A percentile compares a stretch with the other conserved stretches of the same genome.
Conservation (phyloP, 1,140 invertebrate genomes). For the Cecropterus lyciades region DNA sequence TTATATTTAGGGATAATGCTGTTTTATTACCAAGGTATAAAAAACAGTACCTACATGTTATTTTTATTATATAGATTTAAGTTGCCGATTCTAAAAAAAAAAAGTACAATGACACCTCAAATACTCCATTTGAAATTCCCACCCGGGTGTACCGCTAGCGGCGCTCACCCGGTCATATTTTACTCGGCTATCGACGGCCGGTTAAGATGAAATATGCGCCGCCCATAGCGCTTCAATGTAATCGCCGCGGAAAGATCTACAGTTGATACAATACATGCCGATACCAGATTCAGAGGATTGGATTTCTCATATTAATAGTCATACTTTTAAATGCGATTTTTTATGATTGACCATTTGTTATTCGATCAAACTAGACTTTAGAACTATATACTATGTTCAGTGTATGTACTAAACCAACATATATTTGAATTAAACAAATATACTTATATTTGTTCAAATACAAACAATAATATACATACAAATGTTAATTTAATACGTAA, state of each 20-base stretch:
- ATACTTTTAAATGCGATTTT: no score
- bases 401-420: no score
- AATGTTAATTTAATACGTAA: no score
- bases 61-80: background rate
- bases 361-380: no score
- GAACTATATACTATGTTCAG: no score
- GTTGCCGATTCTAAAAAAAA: background rate
- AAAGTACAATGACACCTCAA: background rate
- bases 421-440: no score
- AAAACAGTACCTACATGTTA: no score
- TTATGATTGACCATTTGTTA: no score
- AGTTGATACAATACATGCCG: constrained; percentile 15
- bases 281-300: constrained; percentile 11
- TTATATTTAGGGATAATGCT: no score
- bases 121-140: constrained; percentile 22
- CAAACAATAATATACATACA: no score
- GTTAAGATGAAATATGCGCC: constrained; percentile 44
- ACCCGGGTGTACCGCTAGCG: constrained; percentile 22
- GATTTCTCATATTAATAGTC: background rate
- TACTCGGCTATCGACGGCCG: constrained; percentile 42
- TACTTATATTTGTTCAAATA: no score
- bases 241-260: constrained; percentile 38
- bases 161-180: constrained; percentile 33
- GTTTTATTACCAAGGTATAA: no score
- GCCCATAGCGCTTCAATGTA: constrained; percentile 41